These are phyloP conservation scores for Rhagoletis zephyria DNA, from an alignment of 1,140 invertebrate species.

Conservation along the genomic window DNA sequence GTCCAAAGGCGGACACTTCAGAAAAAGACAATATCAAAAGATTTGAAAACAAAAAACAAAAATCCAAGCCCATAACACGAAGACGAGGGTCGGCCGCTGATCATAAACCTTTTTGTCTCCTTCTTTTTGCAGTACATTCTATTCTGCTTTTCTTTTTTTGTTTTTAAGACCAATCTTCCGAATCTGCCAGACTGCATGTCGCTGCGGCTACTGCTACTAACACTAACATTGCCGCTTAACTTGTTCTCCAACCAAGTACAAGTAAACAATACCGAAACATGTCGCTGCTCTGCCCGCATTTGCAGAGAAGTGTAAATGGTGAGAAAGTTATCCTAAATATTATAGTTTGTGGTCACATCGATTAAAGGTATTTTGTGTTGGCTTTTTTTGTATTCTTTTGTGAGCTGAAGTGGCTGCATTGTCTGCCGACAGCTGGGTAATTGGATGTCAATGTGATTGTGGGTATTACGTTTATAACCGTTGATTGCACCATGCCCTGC, in stretches of 20 bases:
- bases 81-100: neutral
- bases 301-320: slow-evolving; percentile 28
- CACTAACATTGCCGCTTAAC: neutral
- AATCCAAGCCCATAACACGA: neutral
- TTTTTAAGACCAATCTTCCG: neutral
- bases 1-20: slow-evolving; percentile 14
- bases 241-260: neutral
- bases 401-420: slow-evolving; percentile 39
- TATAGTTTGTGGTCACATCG: slow-evolving; percentile 49
- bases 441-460: slow-evolving; percentile 49
- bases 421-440: slow-evolving; percentile 31
- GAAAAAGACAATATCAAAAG: neutral
- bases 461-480: slow-evolving; percentile 1
- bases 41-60: neutral
- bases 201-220: neutral
- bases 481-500: neutral
- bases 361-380: slow-evolving; percentile 49
- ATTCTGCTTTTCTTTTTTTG: slow-evolving; percentile 5
- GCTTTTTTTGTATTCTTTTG: slow-evolving; percentile 20
- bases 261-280: neutral
- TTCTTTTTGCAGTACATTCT: slow-evolving; percentile 4
- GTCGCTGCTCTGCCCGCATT: neutral
- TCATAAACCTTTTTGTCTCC: neutral
- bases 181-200: slow-evolving; percentile 42
- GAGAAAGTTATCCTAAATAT: slow-evolving; percentile 52